phyloP scores from a whole-genome alignment of 2,797 vertebrate species.

The Bufotes viridis region DNA sequence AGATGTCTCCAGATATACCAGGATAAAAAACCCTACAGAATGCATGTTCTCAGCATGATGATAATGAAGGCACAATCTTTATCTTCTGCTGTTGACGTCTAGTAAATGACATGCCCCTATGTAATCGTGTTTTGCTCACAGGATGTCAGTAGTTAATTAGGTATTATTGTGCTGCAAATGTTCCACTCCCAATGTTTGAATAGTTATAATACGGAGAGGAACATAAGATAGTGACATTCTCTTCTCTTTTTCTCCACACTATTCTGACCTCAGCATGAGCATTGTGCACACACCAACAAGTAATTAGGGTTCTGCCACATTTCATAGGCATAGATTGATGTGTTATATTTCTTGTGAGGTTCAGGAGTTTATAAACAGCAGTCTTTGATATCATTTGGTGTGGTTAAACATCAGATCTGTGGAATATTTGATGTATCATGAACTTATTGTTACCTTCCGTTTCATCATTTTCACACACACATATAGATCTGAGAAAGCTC shows the following conservation, averaged over 20 bases:
- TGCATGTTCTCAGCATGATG: background rate
- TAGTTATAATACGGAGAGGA: background rate
- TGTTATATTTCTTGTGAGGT: conserved; percentile 41
- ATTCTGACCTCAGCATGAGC: conserved; percentile 45
- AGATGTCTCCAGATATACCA: background rate
- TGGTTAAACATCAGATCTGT: conserved; percentile 13
- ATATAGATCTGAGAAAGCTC: background rate
- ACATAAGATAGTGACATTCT: background rate
- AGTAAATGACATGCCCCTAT: background rate
- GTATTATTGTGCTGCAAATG: background rate
- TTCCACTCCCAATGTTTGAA: background rate
- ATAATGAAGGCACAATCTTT: background rate
- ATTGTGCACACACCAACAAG: conserved; percentile 37
- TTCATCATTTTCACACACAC: background rate
- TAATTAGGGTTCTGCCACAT: conserved; percentile 55
- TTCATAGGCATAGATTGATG: conserved; percentile 44
- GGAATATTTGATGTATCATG: conserved; percentile 17
- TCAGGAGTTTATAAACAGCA: conserved; percentile 28
- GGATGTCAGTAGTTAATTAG: background rate
- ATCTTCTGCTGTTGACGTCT: background rate
- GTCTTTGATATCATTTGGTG: conserved; percentile 39
- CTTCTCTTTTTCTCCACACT: conserved; percentile 6
- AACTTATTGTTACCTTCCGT: conserved; percentile 28
- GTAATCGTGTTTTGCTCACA: background rate
- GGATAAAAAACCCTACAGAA: background rate